Percentiles rank a stretch among this genome's conserved stretches.
phyloP scores from a whole-genome alignment of 2,113 vertebrate species.

The Ascaphus truei region DNA sequence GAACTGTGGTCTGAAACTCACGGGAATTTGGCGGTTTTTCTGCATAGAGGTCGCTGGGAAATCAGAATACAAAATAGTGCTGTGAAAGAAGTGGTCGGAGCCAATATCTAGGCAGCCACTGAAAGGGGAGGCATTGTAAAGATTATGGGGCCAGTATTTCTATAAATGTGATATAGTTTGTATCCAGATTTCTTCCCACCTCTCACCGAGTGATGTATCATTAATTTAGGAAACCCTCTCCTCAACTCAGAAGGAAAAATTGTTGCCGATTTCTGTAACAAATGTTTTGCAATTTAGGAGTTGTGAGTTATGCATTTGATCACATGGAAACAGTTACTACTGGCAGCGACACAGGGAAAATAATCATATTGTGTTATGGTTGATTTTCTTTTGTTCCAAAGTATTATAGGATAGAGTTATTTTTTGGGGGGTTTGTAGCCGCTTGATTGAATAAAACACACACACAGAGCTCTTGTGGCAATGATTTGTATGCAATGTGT shows the following conservation, averaged over 20 bases:
- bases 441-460: conserved; percentile 19
- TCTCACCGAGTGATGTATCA: conserved; percentile 31
- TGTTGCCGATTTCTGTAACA: conserved; percentile 28
- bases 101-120: not conserved
- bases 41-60: not conserved
- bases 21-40: not conserved
- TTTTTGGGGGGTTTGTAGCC: conserved; percentile 17
- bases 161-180: not conserved
- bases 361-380: conserved; percentile 13
- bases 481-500: conserved; percentile 21
- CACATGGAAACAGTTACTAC: conserved; percentile 43
- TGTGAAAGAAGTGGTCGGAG: not conserved
- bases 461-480: conserved; percentile 17
- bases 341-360: conserved; percentile 37
- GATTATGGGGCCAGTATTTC: too few relatives aligned
- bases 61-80: not conserved
- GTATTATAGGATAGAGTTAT: conserved; percentile 21
- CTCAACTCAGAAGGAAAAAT: conserved; percentile 6
- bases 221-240: not conserved
- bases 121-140: too few relatives aligned
- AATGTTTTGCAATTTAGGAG: conserved; percentile 18
- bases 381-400: conserved; percentile 25
- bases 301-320: conserved; percentile 27
- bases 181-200: not conserved
- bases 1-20: not conserved